A percentile compares a stretch with the other conserved stretches of the same genome.
phyloP scores from a whole-genome alignment of 2,888 invertebrate genomes.

The Chorisops tibialis region DNA sequence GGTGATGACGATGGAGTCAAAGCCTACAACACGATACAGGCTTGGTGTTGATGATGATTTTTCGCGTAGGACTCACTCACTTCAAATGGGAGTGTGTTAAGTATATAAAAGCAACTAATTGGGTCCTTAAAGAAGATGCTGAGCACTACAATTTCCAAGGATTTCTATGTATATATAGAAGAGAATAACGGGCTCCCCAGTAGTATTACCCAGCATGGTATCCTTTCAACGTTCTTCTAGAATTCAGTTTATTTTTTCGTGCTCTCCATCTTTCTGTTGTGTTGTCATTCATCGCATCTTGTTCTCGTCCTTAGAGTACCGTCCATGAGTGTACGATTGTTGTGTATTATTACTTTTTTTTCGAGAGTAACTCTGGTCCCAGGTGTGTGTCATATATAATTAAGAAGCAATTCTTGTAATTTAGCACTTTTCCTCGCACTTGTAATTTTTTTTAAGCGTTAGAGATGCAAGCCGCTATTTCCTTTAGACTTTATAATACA shows the following conservation, averaged over 20 bases:
- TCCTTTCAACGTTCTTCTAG: conserved; percentile 1
- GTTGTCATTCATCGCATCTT: conserved; percentile 19
- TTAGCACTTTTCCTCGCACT: conserved; percentile 7
- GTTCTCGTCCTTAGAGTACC: conserved; percentile 8
- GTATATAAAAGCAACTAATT: conserved; percentile 38
- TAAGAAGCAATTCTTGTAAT: conserved; percentile 26
- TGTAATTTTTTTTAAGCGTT: conserved; percentile 4
- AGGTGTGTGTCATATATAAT: conserved; percentile 18
- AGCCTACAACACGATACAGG: neutral
- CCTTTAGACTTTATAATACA: neutral
- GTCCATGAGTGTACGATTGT: conserved; percentile 8
- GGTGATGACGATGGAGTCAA: neutral
- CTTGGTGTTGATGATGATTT: conserved; percentile 16
- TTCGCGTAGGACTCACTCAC: conserved; percentile 11
- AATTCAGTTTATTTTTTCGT: conserved; percentile 4
- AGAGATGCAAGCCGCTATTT: neutral
- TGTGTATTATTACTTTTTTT: neutral
- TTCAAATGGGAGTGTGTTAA: conserved; percentile 21
- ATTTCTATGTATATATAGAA: conserved; percentile 1
- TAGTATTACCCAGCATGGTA: conserved; percentile 4
- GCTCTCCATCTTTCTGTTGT: no score
- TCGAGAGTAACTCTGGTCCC: conserved; percentile 1
- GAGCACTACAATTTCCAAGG: conserved; percentile 19
- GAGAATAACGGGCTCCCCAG: neutral
- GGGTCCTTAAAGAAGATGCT: conserved; percentile 37